phyloP scores from a whole-genome alignment of 2,888 invertebrate species.

The Pristionchus exspectatus region DNA sequence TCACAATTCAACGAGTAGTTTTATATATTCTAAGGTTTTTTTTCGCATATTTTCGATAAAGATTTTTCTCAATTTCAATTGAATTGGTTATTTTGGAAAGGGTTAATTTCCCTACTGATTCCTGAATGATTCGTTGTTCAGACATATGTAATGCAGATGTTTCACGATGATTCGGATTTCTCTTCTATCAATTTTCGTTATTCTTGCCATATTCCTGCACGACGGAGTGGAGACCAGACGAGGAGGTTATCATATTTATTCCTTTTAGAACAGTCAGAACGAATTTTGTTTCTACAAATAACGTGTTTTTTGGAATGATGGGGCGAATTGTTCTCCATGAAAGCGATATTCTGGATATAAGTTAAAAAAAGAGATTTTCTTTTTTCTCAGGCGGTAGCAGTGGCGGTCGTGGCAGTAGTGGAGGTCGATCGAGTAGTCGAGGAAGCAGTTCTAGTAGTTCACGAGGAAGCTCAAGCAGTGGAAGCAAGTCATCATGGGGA shows the following conservation, averaged over 20 bases:
- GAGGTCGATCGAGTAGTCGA: not conserved
- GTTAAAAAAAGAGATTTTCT: not conserved
- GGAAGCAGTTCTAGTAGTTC: not conserved
- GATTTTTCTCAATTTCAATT: not conserved
- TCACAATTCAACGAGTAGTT: not conserved
- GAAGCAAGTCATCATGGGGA: not conserved
- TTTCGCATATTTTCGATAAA: not conserved
- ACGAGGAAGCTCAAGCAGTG: not conserved
- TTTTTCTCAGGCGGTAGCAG: conserved; percentile 32
- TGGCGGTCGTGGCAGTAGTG: not conserved
- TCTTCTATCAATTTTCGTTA: not conserved
- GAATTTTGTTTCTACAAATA: too few relatives aligned
- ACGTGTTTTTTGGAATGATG: not conserved
- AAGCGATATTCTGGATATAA: too few relatives aligned
- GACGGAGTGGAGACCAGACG: not conserved
- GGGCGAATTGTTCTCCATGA: not conserved
- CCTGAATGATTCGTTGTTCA: not conserved
- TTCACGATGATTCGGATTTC: not conserved
- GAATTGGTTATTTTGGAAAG: not conserved
- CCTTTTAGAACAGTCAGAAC: too few relatives aligned
- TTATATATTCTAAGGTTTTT: not conserved
- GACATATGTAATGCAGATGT: not conserved
- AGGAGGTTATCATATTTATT: not conserved
- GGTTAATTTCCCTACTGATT: not conserved
- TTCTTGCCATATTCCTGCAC: not conserved